phyloP scores from a whole-genome alignment of 1,140 invertebrate species.

The Diachasmimorpha longicaudata region DNA sequence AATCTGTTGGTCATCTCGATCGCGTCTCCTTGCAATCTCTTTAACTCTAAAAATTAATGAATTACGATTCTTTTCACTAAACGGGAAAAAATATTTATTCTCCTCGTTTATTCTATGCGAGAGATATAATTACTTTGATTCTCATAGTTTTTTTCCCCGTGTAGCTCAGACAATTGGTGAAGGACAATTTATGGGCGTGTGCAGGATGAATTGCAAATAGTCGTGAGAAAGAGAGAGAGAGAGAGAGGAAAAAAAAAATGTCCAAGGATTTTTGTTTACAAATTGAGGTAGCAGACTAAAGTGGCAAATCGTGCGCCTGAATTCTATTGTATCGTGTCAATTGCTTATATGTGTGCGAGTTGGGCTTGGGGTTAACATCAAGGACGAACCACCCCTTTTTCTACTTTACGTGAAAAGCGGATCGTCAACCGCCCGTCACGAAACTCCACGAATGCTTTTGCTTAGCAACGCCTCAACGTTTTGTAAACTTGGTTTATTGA shows the following conservation, averaged over 20 bases:
- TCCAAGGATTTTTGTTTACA: background rate
- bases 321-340: slow-evolving; percentile 1
- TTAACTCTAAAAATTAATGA: background rate
- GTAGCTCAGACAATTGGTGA: background rate
- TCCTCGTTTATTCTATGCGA: no score
- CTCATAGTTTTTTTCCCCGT: no score
- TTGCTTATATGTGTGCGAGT: background rate
- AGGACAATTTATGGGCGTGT: background rate
- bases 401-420: background rate
- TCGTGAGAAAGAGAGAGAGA: background rate
- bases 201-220: background rate
- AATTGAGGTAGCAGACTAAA: slow-evolving; percentile 23
- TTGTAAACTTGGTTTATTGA: background rate
- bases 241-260: background rate
- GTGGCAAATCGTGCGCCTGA: slow-evolving; percentile 12
- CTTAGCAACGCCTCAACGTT: background rate
- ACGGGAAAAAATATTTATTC: no score
- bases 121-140: no score
- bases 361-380: background rate
- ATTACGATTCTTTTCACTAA: no score
- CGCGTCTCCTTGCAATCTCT: slow-evolving; percentile 7
- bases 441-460: background rate
- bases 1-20: background rate
- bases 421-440: background rate
- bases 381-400: background rate